A percentile compares a stretch with the other conserved stretches of the same genome.
These are phyloP conservation scores for Misgurnus mizolepis DNA, from an alignment of 2,113 vertebrate species.

Conservation along the genomic window DNA sequence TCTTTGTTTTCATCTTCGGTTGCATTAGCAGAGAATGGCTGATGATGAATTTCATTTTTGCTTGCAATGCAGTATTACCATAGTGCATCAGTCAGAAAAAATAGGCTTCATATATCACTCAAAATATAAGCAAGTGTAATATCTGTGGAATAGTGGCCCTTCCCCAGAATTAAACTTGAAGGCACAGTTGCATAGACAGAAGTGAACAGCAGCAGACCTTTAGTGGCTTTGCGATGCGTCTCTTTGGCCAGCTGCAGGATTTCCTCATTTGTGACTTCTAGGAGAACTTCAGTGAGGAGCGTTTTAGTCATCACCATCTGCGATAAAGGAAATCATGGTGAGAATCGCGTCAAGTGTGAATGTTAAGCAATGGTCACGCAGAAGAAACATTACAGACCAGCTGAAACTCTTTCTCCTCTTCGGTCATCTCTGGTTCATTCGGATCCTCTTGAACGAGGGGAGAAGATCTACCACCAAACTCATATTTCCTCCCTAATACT, in stretches of 20 bases:
- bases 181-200: constrained; percentile 57
- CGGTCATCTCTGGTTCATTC: constrained; percentile 96
- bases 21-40: constrained; percentile 75
- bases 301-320: constrained; percentile 97
- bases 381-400: constrained; percentile 75
- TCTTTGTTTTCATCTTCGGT: constrained; percentile 51
- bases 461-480: constrained; percentile 81
- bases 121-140: constrained; percentile 33
- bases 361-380: not conserved
- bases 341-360: not conserved
- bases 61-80: constrained; percentile 28
- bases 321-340: constrained; percentile 3
- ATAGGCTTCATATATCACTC: constrained; percentile 5
- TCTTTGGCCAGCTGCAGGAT: constrained; percentile 92
- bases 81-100: constrained; percentile 20
- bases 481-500: constrained; percentile 73
- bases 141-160: constrained; percentile 40
- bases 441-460: constrained; percentile 91
- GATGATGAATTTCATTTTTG: constrained; percentile 46
- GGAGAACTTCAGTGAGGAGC: constrained; percentile 93
- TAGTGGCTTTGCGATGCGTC: constrained; percentile 93
- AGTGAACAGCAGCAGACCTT: constrained; percentile 82
- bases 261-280: constrained; percentile 98
- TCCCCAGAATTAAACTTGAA: constrained; percentile 58
- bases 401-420: constrained; percentile 96